phyloP scores from a whole-genome alignment of 2,113 vertebrate genomes.

The Forbesichthys papilliferus region DNA sequence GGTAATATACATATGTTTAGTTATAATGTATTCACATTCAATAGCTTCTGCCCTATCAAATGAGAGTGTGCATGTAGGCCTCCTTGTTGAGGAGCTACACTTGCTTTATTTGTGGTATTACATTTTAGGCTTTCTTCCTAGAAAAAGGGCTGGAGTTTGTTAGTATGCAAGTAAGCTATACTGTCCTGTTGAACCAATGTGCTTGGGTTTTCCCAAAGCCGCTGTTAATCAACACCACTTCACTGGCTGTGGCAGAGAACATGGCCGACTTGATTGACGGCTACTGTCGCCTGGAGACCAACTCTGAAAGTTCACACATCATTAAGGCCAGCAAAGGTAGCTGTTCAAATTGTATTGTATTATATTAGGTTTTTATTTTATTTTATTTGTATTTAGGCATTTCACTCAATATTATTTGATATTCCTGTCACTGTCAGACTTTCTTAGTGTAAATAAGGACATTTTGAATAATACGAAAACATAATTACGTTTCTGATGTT shows the following conservation, averaged over 20 bases:
- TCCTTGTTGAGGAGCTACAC: too few relatives aligned
- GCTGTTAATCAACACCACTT: constrained; percentile 83
- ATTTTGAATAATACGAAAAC: background rate
- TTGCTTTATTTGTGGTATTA: too few relatives aligned
- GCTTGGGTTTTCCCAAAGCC: constrained; percentile 63
- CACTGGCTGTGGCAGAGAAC: constrained; percentile 88
- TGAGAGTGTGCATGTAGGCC: too few relatives aligned
- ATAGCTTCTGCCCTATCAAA: too few relatives aligned
- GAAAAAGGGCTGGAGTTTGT: too few relatives aligned
- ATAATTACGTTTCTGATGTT: background rate
- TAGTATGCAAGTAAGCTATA: background rate
- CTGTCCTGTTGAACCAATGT: constrained; percentile 9
- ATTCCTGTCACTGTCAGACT: background rate
- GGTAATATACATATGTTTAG: background rate
- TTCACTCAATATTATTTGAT: too few relatives aligned
- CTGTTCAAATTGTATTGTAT: too few relatives aligned
- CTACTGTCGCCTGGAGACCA: constrained; percentile 83
- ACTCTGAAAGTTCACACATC: constrained; percentile 79
- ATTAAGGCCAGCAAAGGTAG: constrained; percentile 75
- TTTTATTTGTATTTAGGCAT: too few relatives aligned
- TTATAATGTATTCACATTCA: background rate
- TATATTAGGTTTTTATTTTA: too few relatives aligned
- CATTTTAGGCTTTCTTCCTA: too few relatives aligned
- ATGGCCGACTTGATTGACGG: constrained; percentile 95
- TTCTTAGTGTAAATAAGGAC: background rate